Evolutionary conservation across 92 coral and sea anemone genomes (phyloP).

Genomic region (Zoanthus solanderi): DNA sequence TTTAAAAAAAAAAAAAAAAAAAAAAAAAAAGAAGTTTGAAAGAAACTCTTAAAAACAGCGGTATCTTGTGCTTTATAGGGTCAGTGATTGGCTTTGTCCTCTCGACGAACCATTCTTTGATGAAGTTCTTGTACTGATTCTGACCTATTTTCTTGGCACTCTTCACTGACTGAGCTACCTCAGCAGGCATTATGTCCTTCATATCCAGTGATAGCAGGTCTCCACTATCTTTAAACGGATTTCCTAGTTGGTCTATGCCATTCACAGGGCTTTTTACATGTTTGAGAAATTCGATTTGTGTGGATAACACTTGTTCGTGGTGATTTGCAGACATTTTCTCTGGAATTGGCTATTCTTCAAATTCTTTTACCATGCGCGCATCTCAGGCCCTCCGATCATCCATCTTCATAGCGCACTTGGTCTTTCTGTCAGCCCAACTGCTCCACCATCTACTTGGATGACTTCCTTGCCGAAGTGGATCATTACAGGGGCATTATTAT

Average conservation of each 20-base stretch:
- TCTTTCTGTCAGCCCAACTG: neutral
- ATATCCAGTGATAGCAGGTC: constrained; percentile 55
- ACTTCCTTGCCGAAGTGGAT: too few species aligned
- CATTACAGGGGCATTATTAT: too few species aligned
- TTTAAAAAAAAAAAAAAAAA: too few species aligned
- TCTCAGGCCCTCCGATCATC: neutral
- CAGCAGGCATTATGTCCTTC: constrained; percentile 53
- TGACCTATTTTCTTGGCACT: constrained; percentile 52
- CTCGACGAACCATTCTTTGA: constrained; percentile 50
- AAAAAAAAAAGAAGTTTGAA: neutral
- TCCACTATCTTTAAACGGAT: constrained; percentile 17
- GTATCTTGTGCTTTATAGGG: constrained; percentile 44
- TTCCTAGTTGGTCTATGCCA: neutral
- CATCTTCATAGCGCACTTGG: neutral
- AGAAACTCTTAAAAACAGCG: constrained; percentile 2
- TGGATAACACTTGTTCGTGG: neutral
- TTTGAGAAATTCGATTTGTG: neutral
- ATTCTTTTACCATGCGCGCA: neutral
- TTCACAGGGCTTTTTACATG: constrained; percentile 5
- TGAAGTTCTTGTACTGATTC: constrained; percentile 56
- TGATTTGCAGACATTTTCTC: neutral
- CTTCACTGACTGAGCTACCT: constrained; percentile 59
- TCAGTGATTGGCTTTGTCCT: constrained; percentile 56
- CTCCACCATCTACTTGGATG: neutral
- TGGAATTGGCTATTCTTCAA: neutral